Evolutionary conservation across 1,140 invertebrate species (phyloP).

Genomic region (Drosophila burlai): DNA sequence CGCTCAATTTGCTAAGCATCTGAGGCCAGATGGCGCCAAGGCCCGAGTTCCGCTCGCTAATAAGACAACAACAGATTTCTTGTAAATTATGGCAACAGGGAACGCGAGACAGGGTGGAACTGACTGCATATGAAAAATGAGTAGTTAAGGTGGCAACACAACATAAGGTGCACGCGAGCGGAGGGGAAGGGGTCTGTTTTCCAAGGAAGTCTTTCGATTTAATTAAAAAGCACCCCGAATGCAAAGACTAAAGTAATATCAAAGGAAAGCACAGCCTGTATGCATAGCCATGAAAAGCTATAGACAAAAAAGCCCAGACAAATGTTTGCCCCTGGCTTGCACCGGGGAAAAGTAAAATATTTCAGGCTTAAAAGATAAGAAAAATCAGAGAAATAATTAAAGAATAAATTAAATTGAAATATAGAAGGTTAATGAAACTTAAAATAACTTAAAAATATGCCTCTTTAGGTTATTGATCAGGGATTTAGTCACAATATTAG

Average conservation of each 20-base stretch:
- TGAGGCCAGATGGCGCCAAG: conserved; percentile 68
- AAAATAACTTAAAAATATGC: neutral
- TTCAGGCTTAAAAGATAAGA: too few relatives aligned
- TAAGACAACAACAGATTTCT: conserved; percentile 78
- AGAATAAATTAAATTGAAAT: neutral
- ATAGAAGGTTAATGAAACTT: too few relatives aligned
- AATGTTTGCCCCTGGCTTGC: conserved; percentile 45
- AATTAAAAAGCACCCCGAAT: conserved; percentile 48
- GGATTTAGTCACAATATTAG: too few relatives aligned
- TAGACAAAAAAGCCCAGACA: conserved; percentile 46
- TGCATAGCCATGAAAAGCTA: conserved; percentile 48
- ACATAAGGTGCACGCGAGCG: neutral
- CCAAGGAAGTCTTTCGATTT: conserved; percentile 47
- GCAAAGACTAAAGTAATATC: conserved; percentile 38
- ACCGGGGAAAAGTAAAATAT: conserved; percentile 2
- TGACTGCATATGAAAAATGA: conserved; percentile 41
- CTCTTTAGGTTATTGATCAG: too few relatives aligned
- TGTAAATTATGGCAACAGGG: conserved; percentile 66
- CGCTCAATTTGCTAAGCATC: conserved; percentile 78
- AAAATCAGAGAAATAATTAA: too few relatives aligned
- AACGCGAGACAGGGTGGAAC: conserved; percentile 5
- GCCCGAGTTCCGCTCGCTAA: conserved; percentile 43
- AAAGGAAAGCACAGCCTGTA: conserved; percentile 49
- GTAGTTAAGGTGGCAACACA: conserved; percentile 41
- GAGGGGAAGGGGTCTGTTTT: neutral